These are phyloP conservation scores for Cremastinae sp. DNA, from an alignment of 2,888 invertebrate species.

Conservation along the genomic window DNA sequence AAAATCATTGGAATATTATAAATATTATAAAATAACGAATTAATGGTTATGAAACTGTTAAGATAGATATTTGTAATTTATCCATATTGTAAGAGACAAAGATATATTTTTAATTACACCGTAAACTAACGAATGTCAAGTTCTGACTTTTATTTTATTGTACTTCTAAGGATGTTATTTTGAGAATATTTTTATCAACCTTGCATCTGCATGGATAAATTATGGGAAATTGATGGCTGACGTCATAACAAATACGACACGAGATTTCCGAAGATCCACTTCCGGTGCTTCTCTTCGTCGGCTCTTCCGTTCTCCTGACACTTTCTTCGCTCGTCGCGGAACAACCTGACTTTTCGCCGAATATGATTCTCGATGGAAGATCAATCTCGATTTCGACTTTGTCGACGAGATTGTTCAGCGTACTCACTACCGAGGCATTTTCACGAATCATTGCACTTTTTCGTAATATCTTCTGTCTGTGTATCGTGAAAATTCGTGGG, in stretches of 20 bases:
- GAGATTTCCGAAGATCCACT: slow-evolving; percentile 58
- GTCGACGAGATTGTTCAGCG: slow-evolving; percentile 66
- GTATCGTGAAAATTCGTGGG: slow-evolving; percentile 12
- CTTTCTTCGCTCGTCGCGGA: slow-evolving; percentile 43
- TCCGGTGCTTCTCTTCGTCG: slow-evolving; percentile 36
- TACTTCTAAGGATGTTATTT: not conserved
- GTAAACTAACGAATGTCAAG: not conserved
- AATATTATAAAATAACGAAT: slow-evolving; percentile 3
- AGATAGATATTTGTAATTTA: not conserved
- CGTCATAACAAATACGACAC: slow-evolving; percentile 82
- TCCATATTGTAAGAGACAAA: slow-evolving; percentile 20
- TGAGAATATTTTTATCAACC: slow-evolving; percentile 73
- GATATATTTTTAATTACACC: slow-evolving; percentile 30
- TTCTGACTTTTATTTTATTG: not conserved
- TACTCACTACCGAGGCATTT: slow-evolving; percentile 62
- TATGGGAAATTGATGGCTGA: slow-evolving; percentile 78
- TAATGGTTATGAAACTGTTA: slow-evolving; percentile 4
- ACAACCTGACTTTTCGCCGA: slow-evolving; percentile 16
- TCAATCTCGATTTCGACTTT: slow-evolving; percentile 62
- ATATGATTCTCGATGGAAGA: slow-evolving; percentile 24
- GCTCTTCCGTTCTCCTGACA: slow-evolving; percentile 13
- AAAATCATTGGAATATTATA: slow-evolving; percentile 23
- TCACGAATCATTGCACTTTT: slow-evolving; percentile 62
- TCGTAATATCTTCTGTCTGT: slow-evolving; percentile 10
- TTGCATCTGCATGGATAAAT: slow-evolving; percentile 81